phyloP scores from a whole-genome alignment of 2,113 vertebrate species.

The Hypocryptadius cinnamomeus region DNA sequence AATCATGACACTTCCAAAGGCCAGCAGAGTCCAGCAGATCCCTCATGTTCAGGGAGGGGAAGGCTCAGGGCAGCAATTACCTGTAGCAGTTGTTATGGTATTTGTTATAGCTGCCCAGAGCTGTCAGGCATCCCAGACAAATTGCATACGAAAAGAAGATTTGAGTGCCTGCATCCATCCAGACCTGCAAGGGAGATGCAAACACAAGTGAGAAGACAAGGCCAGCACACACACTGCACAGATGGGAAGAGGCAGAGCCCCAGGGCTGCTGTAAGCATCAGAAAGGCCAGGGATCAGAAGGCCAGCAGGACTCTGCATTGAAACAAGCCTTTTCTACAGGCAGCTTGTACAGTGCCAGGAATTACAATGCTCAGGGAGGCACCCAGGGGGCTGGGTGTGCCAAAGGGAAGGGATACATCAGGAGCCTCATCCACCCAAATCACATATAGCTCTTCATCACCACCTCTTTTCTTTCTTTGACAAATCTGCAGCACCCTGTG shows the following conservation, averaged over 20 bases:
- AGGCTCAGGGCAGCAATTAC: slow-evolving; percentile 59
- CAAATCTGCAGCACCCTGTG: neutral
- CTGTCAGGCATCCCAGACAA: slow-evolving; percentile 88
- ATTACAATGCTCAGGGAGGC: neutral
- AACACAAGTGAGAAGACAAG: slow-evolving; percentile 20
- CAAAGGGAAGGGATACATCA: neutral
- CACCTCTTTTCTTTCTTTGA: neutral
- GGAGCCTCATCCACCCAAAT: neutral
- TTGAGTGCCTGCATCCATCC: slow-evolving; percentile 94
- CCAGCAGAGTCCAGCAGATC: neutral
- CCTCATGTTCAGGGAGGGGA: neutral
- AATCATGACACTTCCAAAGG: neutral
- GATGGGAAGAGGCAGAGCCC: neutral
- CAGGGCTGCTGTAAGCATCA: neutral
- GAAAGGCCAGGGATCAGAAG: neutral
- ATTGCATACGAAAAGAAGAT: slow-evolving; percentile 94
- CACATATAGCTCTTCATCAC: neutral
- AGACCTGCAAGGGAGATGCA: slow-evolving; percentile 74
- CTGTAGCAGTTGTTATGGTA: slow-evolving; percentile 95
- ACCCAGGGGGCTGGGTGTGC: neutral
- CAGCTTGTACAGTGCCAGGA: neutral
- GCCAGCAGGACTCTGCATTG: neutral
- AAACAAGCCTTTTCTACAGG: neutral
- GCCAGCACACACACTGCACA: neutral
- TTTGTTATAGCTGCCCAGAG: slow-evolving; percentile 93